phyloP scores from a whole-genome alignment of 2,113 vertebrate species.

The Tricholaema leucomelas region DNA sequence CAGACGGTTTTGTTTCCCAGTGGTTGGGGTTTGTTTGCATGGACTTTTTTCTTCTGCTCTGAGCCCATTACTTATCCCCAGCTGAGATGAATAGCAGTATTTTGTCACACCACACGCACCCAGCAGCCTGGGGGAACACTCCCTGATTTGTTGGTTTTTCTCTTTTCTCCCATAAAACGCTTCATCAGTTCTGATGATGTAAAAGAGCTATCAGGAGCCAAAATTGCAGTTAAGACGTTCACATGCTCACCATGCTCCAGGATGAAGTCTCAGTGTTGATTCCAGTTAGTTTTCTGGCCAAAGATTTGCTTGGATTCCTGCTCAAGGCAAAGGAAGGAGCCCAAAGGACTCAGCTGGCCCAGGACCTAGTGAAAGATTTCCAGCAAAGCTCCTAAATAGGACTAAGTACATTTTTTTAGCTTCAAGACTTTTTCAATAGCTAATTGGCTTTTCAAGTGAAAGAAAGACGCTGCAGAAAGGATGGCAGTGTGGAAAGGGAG shows the following conservation, averaged over 20 bases:
- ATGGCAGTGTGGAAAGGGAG: background rate
- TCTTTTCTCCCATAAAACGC: slow-evolving; percentile 31
- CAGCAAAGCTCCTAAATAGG: background rate
- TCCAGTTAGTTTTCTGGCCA: background rate
- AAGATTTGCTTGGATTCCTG: background rate
- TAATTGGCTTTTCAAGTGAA: background rate
- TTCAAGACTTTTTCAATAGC: background rate
- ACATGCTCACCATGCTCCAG: background rate
- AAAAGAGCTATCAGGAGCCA: background rate
- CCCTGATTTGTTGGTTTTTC: slow-evolving; percentile 16
- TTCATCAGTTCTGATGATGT: slow-evolving; percentile 21
- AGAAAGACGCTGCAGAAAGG: background rate
- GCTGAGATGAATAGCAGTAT: background rate
- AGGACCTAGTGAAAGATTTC: background rate
- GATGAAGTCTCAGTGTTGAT: background rate
- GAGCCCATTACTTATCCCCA: slow-evolving; percentile 2
- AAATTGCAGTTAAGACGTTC: background rate
- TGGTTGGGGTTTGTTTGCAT: background rate
- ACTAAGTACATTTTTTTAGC: background rate
- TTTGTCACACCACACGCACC: slow-evolving; percentile 18
- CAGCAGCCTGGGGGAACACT: slow-evolving; percentile 5
- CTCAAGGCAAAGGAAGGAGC: background rate
- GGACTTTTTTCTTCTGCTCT: background rate
- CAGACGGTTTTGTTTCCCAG: background rate
- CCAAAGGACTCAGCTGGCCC: background rate